Percentiles rank a stretch among this genome's conserved stretches.
phyloP scores from a whole-genome alignment of 1,140 invertebrate genomes.

The Steinernema feltiae region DNA sequence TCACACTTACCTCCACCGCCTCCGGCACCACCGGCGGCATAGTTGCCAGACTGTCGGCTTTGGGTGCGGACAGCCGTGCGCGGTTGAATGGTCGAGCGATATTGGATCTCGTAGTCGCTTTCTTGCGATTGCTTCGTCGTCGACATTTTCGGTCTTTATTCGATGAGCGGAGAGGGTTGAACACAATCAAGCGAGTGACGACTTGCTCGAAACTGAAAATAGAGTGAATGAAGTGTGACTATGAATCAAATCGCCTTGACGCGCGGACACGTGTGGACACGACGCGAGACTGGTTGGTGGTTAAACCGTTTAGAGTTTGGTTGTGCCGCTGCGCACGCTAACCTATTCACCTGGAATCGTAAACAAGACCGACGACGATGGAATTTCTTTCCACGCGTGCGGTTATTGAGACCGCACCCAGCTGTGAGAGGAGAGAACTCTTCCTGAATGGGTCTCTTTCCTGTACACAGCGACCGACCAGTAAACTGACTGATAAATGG shows the following conservation, averaged over 20 bases:
- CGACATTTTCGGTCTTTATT: conserved; percentile 21
- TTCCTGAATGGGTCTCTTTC: too few species aligned
- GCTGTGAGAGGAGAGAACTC: too few species aligned
- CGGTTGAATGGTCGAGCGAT: conserved; percentile 57
- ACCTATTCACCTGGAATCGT: not conserved
- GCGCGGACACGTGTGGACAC: too few species aligned
- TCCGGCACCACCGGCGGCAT: conserved; percentile 33
- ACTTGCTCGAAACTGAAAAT: conserved; percentile 15
- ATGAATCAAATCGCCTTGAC: too few species aligned
- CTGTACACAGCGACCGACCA: too few species aligned
- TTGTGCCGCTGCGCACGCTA: not conserved
- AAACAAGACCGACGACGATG: too few species aligned
- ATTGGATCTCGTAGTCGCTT: conserved; percentile 41
- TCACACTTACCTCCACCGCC: conserved; percentile 36
- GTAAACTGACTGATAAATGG: too few species aligned
- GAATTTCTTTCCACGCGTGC: too few species aligned
- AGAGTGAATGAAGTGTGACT: too few species aligned
- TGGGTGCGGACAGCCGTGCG: conserved; percentile 54
- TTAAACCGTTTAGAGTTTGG: too few species aligned
- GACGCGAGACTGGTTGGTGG: too few species aligned
- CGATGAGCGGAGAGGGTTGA: conserved; percentile 17
- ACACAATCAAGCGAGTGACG: not conserved
- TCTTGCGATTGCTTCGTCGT: conserved; percentile 26
- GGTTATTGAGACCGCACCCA: too few species aligned
- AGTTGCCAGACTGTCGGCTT: conserved; percentile 44